These are phyloP conservation scores for Scyliorhinus canicula DNA, from an alignment of 2,797 vertebrate genomes.

Conservation along the genomic window DNA sequence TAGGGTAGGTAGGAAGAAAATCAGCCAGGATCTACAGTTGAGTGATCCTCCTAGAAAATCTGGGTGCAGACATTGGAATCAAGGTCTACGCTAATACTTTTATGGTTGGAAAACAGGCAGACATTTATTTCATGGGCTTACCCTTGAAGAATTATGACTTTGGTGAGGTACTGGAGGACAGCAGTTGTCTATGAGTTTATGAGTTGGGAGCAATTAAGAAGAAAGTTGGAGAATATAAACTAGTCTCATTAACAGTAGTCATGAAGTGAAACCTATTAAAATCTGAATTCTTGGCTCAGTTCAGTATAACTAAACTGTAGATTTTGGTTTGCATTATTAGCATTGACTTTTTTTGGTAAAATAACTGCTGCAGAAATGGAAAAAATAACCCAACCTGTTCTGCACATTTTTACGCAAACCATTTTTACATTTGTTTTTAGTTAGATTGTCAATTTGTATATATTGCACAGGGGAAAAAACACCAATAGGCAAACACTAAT, in stretches of 20 bases:
- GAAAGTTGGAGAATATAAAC: slow-evolving; percentile 32
- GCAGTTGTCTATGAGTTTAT: too few species aligned
- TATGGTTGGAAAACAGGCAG: background rate
- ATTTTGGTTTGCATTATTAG: slow-evolving; percentile 21
- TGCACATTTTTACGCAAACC: background rate
- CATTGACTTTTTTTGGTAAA: slow-evolving; percentile 17
- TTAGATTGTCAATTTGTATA: background rate
- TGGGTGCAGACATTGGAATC: background rate
- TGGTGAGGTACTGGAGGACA: background rate
- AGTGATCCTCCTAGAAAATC: background rate
- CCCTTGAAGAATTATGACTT: background rate
- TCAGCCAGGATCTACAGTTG: background rate
- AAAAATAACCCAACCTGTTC: background rate
- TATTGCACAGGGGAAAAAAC: too few species aligned
- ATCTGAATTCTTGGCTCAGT: slow-evolving; percentile 57
- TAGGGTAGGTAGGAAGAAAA: background rate
- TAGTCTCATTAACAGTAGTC: slow-evolving; percentile 35
- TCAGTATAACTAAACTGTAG: slow-evolving; percentile 36
- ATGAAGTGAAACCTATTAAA: slow-evolving; percentile 44
- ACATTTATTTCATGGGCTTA: background rate
- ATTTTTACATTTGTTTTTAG: background rate
- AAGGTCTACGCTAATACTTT: background rate
- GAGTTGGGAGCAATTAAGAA: background rate
- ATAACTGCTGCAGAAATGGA: background rate
- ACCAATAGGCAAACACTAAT: too few species aligned